phyloP scores from a whole-genome alignment of 2,888 invertebrate genomes.

The Epicampocera succincta region DNA sequence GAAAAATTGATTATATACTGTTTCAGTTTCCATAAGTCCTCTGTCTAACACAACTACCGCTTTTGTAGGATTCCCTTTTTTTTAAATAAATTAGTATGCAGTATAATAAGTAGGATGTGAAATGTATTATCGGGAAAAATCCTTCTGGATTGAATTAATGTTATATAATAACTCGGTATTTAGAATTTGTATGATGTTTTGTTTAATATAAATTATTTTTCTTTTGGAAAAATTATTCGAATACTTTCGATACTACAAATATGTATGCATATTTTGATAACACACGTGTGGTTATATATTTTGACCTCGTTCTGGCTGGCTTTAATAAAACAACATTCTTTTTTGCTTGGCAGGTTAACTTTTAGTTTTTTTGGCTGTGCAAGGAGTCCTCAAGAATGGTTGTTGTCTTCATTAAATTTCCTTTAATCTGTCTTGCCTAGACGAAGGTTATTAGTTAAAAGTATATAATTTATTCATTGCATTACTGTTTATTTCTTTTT shows the following conservation, averaged over 20 bases:
- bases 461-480: too few species aligned
- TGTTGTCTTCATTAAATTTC: conserved; percentile 42
- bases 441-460: neutral
- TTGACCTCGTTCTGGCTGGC: conserved; percentile 58
- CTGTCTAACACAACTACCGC: conserved; percentile 32
- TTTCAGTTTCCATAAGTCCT: conserved; percentile 50
- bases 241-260: conserved; percentile 64
- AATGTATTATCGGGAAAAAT: conserved; percentile 12
- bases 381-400: conserved; percentile 36
- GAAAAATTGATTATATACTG: conserved; percentile 62
- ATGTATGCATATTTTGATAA: conserved; percentile 39
- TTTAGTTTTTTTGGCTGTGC: conserved; percentile 51
- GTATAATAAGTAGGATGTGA: conserved; percentile 30
- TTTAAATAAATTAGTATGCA: conserved; percentile 22
- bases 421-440: conserved; percentile 46
- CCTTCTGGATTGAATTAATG: conserved; percentile 42
- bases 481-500: too few species aligned
- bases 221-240: conserved; percentile 66
- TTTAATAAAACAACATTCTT: conserved; percentile 51
- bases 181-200: conserved; percentile 20
- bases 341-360: conserved; percentile 76
- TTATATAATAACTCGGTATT: conserved; percentile 49
- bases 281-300: conserved; percentile 38
- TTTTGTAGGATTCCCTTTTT: conserved; percentile 14
- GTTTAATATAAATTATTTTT: conserved; percentile 33